These are phyloP conservation scores for Meloidogyne floridensis DNA, from an alignment of 1,140 invertebrate species.

Conservation along the genomic window DNA sequence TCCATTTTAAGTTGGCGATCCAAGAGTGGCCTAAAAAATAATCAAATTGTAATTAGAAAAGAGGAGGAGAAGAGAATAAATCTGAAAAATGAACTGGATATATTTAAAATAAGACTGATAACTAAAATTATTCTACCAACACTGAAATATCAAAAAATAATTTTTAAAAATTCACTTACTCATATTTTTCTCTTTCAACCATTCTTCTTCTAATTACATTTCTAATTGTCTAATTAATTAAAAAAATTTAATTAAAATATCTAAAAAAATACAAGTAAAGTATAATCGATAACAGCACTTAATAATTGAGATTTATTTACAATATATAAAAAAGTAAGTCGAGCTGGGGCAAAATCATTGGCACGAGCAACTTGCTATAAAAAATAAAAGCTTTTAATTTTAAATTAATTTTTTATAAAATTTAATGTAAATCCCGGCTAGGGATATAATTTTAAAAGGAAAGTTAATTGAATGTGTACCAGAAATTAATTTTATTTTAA, in stretches of 20 bases:
- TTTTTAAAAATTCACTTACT: slow-evolving; percentile 13
- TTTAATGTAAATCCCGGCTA: too few species aligned
- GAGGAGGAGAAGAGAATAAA: too few species aligned
- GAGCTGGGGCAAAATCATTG: slow-evolving; percentile 44
- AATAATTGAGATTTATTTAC: slow-evolving; percentile 32
- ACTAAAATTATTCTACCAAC: background rate
- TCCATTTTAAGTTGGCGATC: slow-evolving; percentile 47
- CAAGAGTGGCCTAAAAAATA: slow-evolving; percentile 26
- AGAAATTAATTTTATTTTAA: slow-evolving; percentile 1
- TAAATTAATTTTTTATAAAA: background rate
- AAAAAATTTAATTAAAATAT: background rate
- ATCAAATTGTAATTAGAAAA: too few species aligned
- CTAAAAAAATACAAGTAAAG: slow-evolving; percentile 1
- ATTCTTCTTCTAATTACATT: slow-evolving; percentile 44
- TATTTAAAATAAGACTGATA: background rate
- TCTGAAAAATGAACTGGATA: too few species aligned
- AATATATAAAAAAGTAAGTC: slow-evolving; percentile 34
- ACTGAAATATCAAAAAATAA: background rate
- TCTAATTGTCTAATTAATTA: slow-evolving; percentile 25
- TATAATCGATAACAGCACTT: slow-evolving; percentile 39
- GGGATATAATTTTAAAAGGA: slow-evolving; percentile 14
- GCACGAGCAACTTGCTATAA: slow-evolving; percentile 33
- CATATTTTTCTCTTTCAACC: slow-evolving; percentile 34
- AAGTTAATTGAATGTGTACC: background rate
- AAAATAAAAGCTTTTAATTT: slow-evolving; percentile 11